Evolutionary conservation across 2,888 invertebrate species (phyloP).

Genomic region (Cabera pusaria): DNA sequence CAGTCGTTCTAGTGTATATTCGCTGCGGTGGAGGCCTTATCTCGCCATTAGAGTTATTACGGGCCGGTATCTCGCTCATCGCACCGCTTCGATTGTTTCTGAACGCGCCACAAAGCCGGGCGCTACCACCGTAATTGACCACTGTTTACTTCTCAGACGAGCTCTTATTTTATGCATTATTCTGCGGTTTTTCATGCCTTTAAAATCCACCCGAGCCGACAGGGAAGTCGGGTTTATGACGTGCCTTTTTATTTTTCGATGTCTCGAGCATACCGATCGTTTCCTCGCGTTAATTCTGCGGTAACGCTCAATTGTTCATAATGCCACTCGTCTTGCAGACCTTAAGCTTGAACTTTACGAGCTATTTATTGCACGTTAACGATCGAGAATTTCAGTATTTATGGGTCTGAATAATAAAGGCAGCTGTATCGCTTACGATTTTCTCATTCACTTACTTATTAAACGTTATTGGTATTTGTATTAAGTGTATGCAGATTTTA

Average conservation of each 20-base stretch:
- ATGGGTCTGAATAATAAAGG: constrained; percentile 41
- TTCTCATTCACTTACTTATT: constrained; percentile 40
- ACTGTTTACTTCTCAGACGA: constrained; percentile 76
- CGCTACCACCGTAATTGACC: constrained; percentile 79
- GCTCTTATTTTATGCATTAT: constrained; percentile 71
- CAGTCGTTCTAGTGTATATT: constrained; percentile 56
- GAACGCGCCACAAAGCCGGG: constrained; percentile 70
- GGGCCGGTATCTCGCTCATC: constrained; percentile 77
- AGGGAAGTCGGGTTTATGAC: constrained; percentile 46
- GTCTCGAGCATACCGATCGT: constrained; percentile 21
- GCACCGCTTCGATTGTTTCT: constrained; percentile 82
- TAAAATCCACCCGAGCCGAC: constrained; percentile 44
- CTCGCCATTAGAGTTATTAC: constrained; percentile 82
- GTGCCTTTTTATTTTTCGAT: constrained; percentile 35
- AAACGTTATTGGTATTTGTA: constrained; percentile 23
- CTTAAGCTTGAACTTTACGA: constrained; percentile 49
- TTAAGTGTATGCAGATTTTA: constrained; percentile 13
- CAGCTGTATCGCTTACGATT: constrained; percentile 47
- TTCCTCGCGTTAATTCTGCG: constrained; percentile 25
- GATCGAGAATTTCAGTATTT: constrained; percentile 44
- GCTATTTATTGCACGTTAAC: constrained; percentile 49
- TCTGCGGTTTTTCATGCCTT: constrained; percentile 55
- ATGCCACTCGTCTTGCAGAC: constrained; percentile 40
- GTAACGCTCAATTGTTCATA: constrained; percentile 37
- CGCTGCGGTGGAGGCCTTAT: constrained; percentile 73